These are phyloP conservation scores for Neelides sp. DNA, from an alignment of 1,140 invertebrate genomes.

Conservation along the genomic window DNA sequence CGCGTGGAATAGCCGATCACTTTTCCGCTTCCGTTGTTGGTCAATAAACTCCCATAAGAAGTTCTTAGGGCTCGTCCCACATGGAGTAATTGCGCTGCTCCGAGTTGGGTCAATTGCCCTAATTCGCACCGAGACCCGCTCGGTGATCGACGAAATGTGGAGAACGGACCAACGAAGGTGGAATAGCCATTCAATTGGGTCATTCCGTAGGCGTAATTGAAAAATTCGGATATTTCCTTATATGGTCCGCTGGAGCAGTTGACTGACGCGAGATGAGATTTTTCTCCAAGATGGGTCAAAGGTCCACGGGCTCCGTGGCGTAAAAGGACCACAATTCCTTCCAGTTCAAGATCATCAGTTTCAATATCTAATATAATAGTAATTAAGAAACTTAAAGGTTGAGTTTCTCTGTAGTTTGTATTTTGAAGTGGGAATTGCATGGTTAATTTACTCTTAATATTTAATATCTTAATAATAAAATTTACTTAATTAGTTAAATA, in stretches of 20 bases:
- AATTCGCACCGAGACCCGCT: slow-evolving; percentile 45
- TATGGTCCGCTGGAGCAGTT: slow-evolving; percentile 51
- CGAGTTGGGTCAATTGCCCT: slow-evolving; percentile 57
- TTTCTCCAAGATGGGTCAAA: slow-evolving; percentile 50
- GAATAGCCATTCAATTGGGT: slow-evolving; percentile 27
- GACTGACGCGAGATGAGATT: slow-evolving; percentile 53
- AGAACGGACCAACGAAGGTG: slow-evolving; percentile 61
- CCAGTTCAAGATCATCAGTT: slow-evolving; percentile 38
- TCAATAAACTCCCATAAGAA: slow-evolving; percentile 11
- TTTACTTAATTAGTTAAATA: neutral
- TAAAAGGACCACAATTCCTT: slow-evolving; percentile 63
- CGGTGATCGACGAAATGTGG: slow-evolving; percentile 63
- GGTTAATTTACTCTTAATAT: neutral
- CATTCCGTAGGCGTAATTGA: slow-evolving; percentile 26
- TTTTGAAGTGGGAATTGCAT: neutral
- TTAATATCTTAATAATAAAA: neutral
- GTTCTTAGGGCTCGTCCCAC: slow-evolving; percentile 47
- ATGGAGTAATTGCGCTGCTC: slow-evolving; percentile 58
- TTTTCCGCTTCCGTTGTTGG: slow-evolving; percentile 7
- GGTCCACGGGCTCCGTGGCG: slow-evolving; percentile 79
- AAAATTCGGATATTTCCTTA: slow-evolving; percentile 28
- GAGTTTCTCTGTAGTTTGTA: neutral
- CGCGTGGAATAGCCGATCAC: slow-evolving; percentile 59
- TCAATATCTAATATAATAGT: slow-evolving; percentile 29
- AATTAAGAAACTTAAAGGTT: neutral